Evolutionary conservation across 2,113 vertebrate genomes (phyloP).

Genomic region (Phyllostomus hastatus): DNA sequence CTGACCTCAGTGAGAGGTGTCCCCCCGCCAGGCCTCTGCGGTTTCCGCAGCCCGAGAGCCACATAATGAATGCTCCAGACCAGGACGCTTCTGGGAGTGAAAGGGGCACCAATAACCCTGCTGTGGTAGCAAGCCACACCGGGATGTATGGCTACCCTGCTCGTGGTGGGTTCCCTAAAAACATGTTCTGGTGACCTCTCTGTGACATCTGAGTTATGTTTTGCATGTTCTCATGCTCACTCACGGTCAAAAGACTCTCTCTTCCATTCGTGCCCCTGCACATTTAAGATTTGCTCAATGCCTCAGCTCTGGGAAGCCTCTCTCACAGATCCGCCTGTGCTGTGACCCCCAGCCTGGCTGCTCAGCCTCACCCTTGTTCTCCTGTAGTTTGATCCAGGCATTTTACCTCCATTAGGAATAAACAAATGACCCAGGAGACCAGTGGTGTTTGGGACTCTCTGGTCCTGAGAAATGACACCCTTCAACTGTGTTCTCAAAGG

Average conservation of each 20-base stretch:
- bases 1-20: not conserved
- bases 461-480: not conserved
- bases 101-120: not conserved
- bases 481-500: not conserved
- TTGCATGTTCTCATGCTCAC: not conserved
- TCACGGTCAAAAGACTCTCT: too few relatives aligned
- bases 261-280: rapidly evolving
- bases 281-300: not conserved
- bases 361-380: too few relatives aligned
- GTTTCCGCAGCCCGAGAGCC: not conserved
- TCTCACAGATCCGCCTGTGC: rapidly evolving
- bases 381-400: not conserved
- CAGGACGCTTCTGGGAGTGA: not conserved
- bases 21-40: too few relatives aligned
- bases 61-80: too few relatives aligned
- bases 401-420: not conserved
- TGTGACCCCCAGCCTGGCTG: rapidly evolving
- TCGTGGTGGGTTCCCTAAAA: too few relatives aligned
- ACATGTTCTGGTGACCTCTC: not conserved
- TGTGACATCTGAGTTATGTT: not conserved
- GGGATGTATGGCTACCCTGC: not conserved
- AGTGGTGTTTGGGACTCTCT: not conserved
- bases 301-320: not conserved
- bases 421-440: not conserved
- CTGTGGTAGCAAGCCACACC: not conserved